phyloP scores from a whole-genome alignment of 2,113 vertebrate species.

The Macaca nemestrina region DNA sequence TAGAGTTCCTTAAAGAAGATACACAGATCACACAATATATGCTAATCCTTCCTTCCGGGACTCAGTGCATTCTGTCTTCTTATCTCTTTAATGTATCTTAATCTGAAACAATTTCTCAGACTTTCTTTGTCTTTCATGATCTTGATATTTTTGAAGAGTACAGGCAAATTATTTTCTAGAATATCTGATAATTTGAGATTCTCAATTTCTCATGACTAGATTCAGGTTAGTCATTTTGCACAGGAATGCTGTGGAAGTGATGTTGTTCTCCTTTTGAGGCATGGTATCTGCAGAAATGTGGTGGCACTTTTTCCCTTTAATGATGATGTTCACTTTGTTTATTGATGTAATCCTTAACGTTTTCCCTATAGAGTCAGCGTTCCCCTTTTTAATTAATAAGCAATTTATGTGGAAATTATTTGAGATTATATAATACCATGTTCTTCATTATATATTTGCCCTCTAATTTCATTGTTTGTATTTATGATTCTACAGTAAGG shows the following conservation, averaged over 20 bases:
- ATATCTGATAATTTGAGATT: neutral
- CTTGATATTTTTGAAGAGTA: neutral
- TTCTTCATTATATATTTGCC: neutral
- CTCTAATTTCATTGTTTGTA: neutral
- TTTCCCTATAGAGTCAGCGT: neutral
- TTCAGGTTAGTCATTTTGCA: neutral
- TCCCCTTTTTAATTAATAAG: neutral
- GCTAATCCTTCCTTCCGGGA: neutral
- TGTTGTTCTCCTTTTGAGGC: fast-evolving
- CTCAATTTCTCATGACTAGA: neutral
- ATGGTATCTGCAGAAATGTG: neutral
- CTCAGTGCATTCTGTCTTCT: neutral
- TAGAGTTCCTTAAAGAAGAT: neutral
- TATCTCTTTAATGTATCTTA: neutral
- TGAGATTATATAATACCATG: neutral
- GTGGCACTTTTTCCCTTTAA: neutral
- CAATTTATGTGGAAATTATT: neutral
- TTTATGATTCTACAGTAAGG: neutral
- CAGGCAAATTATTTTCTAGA: neutral
- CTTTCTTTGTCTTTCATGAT: neutral
- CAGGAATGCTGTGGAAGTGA: neutral
- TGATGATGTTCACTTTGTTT: neutral
- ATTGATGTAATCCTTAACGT: neutral
- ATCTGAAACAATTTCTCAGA: neutral
- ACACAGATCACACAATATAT: neutral